Base-by-base conservation (phyloP, 2,113 vertebrate genomes). In the Xerus inauris region DNA sequence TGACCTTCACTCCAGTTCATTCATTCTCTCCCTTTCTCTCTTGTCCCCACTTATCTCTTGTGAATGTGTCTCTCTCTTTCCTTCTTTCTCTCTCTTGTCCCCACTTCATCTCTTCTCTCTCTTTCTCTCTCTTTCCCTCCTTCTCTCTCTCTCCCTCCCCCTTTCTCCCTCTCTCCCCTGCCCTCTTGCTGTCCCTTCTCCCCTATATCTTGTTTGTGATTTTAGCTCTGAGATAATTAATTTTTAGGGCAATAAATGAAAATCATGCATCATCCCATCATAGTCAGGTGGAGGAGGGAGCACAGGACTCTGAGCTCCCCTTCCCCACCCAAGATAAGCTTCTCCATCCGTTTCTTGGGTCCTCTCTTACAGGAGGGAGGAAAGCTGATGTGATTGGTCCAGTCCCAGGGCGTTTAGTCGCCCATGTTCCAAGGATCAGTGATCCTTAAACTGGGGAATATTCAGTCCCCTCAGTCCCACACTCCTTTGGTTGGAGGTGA, bases 241-340 rank as follows among this genome's bases (percentile, higher is more conserved):
- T 65, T 94, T 87, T 67, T 87, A 62, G 81, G 40, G 45, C 64
- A 62, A n/a, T 62, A 54, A 64, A 54, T 72, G 75, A 84, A 93
- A 84, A 47, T 38, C 0, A 3, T 11, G 42, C 6, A 16, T 86
- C 45, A 28, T 40, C 28, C 30, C 51, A 40, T 3, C 11, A 42
- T 40, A 8, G 28, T 16, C 14, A 30, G 20, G 24, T 57, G 42
- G 65, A 54, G 3, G 47, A 69, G 32, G 49, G 28, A 73, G 7
- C 3, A 17, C 3, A 20, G 32, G 30, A 35, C 22, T 8, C 35
- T 47, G 19, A 17, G 28, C 16, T 64, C 2, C 22, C 62, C 65
- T 64, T 69, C 57, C 69, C 32, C 0, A 54, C 19, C 32, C 3
- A 1, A 30, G 54, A 2, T 49, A 22, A 83, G 38, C 35, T 13